Evolutionary conservation across 2,797 vertebrate species (phyloP).

Genomic region (Chiloscyllium punctatum): DNA sequence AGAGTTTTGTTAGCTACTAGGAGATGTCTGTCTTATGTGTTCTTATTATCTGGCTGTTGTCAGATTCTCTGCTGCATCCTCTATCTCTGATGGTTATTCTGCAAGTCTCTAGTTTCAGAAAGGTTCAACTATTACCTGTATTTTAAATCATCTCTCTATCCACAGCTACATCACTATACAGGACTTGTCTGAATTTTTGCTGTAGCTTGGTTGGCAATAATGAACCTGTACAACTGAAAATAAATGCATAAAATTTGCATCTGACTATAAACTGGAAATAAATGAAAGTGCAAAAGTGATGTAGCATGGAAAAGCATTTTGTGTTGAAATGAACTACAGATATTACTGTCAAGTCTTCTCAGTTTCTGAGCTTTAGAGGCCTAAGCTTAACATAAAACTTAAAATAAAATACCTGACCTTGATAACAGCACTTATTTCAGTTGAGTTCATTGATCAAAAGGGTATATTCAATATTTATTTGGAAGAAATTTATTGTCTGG

Average conservation of each 20-base stretch:
- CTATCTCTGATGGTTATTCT: neutral
- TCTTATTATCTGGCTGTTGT: neutral
- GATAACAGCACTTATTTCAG: conserved; percentile 10
- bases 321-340: neutral
- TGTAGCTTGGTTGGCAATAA: neutral
- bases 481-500: neutral
- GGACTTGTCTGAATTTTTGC: neutral
- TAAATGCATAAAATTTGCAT: conserved; percentile 20
- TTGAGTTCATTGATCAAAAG: neutral
- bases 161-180: neutral
- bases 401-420: conserved; percentile 6
- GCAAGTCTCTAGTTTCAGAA: neutral
- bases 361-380: neutral
- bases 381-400: neutral
- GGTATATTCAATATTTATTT: conserved; percentile 31
- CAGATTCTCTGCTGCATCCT: neutral
- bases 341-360: neutral
- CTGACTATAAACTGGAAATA: conserved; percentile 14
- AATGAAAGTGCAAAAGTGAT: conserved; percentile 9
- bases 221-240: neutral
- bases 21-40: neutral
- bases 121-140: neutral
- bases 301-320: neutral
- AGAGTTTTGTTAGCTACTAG: neutral
- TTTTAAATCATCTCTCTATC: neutral